Evolutionary conservation across 1,140 invertebrate genomes (phyloP), one percentile per base, ranked within the genome.

Genomic region (Ericerus pela): DNA sequence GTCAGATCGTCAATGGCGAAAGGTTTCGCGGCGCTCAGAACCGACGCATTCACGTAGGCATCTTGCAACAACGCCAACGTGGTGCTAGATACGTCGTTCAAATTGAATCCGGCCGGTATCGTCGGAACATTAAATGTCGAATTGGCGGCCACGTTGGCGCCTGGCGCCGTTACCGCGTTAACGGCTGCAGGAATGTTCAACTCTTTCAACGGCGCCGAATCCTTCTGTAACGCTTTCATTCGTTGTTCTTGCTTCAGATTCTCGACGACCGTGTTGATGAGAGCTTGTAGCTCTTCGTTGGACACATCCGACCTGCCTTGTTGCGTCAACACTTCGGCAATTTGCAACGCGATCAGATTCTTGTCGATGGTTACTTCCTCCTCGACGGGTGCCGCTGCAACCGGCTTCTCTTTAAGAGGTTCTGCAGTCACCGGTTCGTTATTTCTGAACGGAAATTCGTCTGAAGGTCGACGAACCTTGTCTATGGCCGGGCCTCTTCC

Each of bases 251-350:
- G 75, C 75, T 62, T 78, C 73, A 0, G 76, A 75, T 73, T 79
- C 55, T 77, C 73, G 26, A 85, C 78, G 18, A 85, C 82, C 16
- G 84, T 79, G 59, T 84, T 82, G 8, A 88, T 79, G 1, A 89
- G 69, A 51, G 79, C 78, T 65, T 84, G 81, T 41, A 88, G 68
- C 64, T 88, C 83, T 38, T 79, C 77, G 51, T 82, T 78, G 2
- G 80, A 79, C 1, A 89, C 79, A 68, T 87, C 79, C 0, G 80
- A 82, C 67, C 81, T 79, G 31, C 85, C 85, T 69, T 86, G 82
- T 6, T 78, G 74, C 1, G 86, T 69, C 31, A 89, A 67, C 8
- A 82, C 84, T 24, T 76, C 78, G 1, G 86, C 82, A 63, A 88
- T 79, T 67, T 87, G 82, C 64, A 79, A 75, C 11, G 84, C 82